These are phyloP conservation scores for Myocastor coypus DNA, from an alignment of 2,113 vertebrate species.

Conservation along the genomic window DNA sequence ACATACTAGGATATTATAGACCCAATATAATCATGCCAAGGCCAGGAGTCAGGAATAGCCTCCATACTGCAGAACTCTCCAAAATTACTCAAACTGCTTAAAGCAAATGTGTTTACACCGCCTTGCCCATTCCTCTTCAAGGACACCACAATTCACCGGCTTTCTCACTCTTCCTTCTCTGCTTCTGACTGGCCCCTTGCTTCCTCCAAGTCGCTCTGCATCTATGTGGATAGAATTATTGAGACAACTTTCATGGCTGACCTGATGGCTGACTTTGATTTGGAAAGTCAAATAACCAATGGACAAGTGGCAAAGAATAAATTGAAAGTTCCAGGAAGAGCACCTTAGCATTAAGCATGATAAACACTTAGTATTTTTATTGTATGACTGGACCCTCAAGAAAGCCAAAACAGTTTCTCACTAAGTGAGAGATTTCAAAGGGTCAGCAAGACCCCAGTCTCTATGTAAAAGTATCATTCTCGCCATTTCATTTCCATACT, in stretches of 20 bases:
- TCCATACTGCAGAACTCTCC: not conserved
- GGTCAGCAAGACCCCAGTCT: not conserved
- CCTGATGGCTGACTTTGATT: not conserved
- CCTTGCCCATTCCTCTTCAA: not conserved
- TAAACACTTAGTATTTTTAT: not conserved
- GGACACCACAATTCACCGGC: not conserved
- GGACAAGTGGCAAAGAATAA: constrained; percentile 11
- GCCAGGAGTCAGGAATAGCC: not conserved
- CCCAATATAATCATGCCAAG: not conserved
- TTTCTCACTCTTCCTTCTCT: not conserved
- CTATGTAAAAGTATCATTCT: not conserved
- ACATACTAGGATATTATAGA: not conserved
- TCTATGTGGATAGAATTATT: not conserved
- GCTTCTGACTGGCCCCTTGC: not conserved
- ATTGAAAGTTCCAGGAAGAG: not conserved
- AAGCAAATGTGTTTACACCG: not conserved
- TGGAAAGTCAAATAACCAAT: constrained; percentile 20
- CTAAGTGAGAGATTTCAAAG: not conserved
- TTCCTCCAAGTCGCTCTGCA: too few species aligned
- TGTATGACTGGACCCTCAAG: not conserved
- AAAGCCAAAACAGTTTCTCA: not conserved
- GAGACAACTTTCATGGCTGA: not conserved
- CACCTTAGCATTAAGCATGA: not conserved
- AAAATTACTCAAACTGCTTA: not conserved
- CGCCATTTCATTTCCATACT: not conserved